Evolutionary conservation across 2,888 invertebrate species (phyloP).

Genomic region (Tinea semifulvella): DNA sequence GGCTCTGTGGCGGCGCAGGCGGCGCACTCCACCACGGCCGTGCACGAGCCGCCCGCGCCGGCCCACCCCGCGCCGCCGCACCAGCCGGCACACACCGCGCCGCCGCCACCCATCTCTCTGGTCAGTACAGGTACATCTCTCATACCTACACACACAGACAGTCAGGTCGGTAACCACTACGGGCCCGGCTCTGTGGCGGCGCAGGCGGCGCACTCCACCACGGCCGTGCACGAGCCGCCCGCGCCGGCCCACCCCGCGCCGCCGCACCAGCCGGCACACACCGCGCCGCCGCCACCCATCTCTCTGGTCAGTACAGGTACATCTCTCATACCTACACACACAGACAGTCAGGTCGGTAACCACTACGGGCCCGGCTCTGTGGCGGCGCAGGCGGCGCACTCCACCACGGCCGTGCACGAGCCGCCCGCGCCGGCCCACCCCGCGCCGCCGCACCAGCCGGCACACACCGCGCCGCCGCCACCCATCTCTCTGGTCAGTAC

Average conservation of each 20-base stretch:
- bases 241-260: slow-evolving; percentile 36
- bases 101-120: slow-evolving; percentile 36
- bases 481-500: too few relatives aligned
- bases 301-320: too few relatives aligned
- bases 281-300: slow-evolving; percentile 36
- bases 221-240: slow-evolving; percentile 61
- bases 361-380: too few relatives aligned
- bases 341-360: too few relatives aligned
- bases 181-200: too few relatives aligned
- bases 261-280: slow-evolving; percentile 28
- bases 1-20: slow-evolving; percentile 83
- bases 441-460: slow-evolving; percentile 26
- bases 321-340: too few relatives aligned
- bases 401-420: slow-evolving; percentile 74
- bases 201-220: slow-evolving; percentile 91
- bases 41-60: slow-evolving; percentile 48
- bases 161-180: too few relatives aligned
- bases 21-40: slow-evolving; percentile 85
- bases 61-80: slow-evolving; percentile 38
- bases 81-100: slow-evolving; percentile 26
- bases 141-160: too few relatives aligned
- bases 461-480: slow-evolving; percentile 34
- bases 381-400: slow-evolving; percentile 87
- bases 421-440: slow-evolving; percentile 44
- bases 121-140: too few relatives aligned